phyloP scores from a whole-genome alignment of 2,797 vertebrate species.

The Arnoldichthys spilopterus region DNA sequence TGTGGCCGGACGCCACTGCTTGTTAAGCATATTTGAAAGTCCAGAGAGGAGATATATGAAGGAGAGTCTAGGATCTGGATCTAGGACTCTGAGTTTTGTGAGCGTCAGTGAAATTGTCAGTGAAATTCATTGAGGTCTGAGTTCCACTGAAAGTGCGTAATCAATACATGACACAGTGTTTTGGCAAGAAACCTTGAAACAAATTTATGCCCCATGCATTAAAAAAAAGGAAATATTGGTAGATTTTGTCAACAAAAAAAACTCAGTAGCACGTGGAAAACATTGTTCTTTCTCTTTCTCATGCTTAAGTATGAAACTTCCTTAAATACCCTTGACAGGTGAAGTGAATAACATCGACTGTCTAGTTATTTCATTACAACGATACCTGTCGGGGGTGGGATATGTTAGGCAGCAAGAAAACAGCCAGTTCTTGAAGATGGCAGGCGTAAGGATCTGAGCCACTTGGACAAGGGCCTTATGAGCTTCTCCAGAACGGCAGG shows the following conservation, averaged over 20 bases:
- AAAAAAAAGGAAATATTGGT: conserved; percentile 4
- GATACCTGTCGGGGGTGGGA: too few relatives aligned
- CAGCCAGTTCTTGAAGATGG: too few relatives aligned
- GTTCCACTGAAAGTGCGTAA: background rate
- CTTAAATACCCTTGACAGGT: too few relatives aligned
- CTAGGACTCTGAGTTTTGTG: conserved; percentile 4
- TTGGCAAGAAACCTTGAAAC: conserved; percentile 1
- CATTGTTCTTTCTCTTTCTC: background rate
- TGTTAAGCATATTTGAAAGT: conserved; percentile 66
- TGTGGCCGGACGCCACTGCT: conserved; percentile 67
- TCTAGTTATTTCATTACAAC: too few relatives aligned
- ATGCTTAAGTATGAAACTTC: too few relatives aligned
- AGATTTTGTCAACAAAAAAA: too few relatives aligned
- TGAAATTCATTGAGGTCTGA: conserved; percentile 4
- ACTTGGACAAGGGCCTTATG: too few relatives aligned
- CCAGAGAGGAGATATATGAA: conserved; percentile 37
- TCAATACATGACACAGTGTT: conserved; percentile 14
- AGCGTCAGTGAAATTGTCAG: background rate
- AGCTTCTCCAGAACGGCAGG: too few relatives aligned
- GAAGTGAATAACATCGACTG: too few relatives aligned
- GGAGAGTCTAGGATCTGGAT: background rate
- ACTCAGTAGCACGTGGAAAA: too few relatives aligned
- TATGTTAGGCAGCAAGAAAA: too few relatives aligned
- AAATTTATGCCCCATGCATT: conserved; percentile 11
- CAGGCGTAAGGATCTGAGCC: too few relatives aligned